phyloP scores from a whole-genome alignment of 2,797 vertebrate genomes.

The Channa striata region DNA sequence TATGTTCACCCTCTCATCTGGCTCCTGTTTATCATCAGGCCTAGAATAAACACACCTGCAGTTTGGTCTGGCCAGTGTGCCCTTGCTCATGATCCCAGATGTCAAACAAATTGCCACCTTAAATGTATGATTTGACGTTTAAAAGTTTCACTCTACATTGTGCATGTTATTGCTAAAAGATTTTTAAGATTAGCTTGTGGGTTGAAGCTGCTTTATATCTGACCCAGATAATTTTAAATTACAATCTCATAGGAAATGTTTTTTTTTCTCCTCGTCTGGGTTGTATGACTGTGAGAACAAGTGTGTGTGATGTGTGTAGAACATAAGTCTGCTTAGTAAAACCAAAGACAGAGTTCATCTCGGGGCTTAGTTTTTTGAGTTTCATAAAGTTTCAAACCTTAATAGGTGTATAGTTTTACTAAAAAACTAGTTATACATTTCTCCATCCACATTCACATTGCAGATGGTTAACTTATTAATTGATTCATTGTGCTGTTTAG shows the following conservation, averaged over 20 bases:
- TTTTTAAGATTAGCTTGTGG: conserved; percentile 29
- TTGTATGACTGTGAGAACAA: conserved; percentile 24
- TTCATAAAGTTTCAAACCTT: conserved; percentile 66
- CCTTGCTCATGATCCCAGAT: conserved; percentile 6
- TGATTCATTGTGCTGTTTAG: conserved; percentile 66
- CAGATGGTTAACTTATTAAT: conserved; percentile 70
- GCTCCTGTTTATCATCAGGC: conserved; percentile 22
- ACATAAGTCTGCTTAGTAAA: conserved; percentile 42
- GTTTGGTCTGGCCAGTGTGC: neutral
- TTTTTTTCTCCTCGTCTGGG: conserved; percentile 9
- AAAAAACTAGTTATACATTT: conserved; percentile 67
- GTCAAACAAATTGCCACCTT: neutral
- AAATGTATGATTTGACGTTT: conserved; percentile 4
- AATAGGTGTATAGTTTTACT: conserved; percentile 66
- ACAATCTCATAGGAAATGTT: conserved; percentile 35
- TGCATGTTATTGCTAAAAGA: neutral
- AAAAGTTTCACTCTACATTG: neutral
- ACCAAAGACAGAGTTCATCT: conserved; percentile 43
- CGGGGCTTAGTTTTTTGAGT: conserved; percentile 22
- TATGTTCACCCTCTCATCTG: conserved; percentile 29
- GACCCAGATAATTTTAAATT: conserved; percentile 45
- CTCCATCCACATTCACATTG: conserved; percentile 50
- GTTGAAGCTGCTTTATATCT: conserved; percentile 15
- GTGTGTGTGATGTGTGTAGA: conserved; percentile 15
- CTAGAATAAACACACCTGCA: conserved; percentile 7